Base-by-base conservation (phyloP, 1,140 invertebrate species). In the Vanessa atalanta region DNA sequence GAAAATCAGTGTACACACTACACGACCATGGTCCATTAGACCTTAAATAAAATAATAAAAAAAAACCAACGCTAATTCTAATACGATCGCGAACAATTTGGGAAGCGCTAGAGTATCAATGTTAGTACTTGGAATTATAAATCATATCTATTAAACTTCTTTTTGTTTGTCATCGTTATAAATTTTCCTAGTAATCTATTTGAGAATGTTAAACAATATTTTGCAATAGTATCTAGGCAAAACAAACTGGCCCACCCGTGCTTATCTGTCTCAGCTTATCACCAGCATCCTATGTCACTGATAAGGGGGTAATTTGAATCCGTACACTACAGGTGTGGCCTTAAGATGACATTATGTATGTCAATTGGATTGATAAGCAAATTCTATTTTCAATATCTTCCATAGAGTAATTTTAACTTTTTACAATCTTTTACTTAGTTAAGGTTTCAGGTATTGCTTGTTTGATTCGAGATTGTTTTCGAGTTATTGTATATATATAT, bases 231-330 rank as follows among this genome's bases (percentile, higher is more conserved):
- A 67, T 76, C 57, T 76, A 68, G 74, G 70, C 23, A 64, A 68
- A 65, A 61, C 65, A 69, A 72, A 72, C 60, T 63, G 14, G 65
- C 69, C 69, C 57, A 72, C 69, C 66, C 64, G 43, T n/a, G 55
- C 26, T 76, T 72, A 76, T 76, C 74, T 15, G 47, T 20, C 14
- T 63, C 37, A 13, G 23, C 60, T 50, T 65, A 50, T 51, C 65
- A 51, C 48, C 50, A 67, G 31, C 50, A 67, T 55, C 31, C 50
- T 57, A 57, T 57, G 57, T 37, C 14, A 15, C 57, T 31, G 53
- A 69, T 69, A 69, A 65, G 16, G 55, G 51, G 55, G 51, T 23
- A 7, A 60, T 69, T 69, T 57, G 53, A 57, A 53, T 69, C n/a
- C 57, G 16, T 23, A 23, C 6, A n/a, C 53, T 57, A 37, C 31